These are phyloP conservation scores for Amazona vittata DNA, from an alignment of 2,113 vertebrate species.

Conservation along the genomic window DNA sequence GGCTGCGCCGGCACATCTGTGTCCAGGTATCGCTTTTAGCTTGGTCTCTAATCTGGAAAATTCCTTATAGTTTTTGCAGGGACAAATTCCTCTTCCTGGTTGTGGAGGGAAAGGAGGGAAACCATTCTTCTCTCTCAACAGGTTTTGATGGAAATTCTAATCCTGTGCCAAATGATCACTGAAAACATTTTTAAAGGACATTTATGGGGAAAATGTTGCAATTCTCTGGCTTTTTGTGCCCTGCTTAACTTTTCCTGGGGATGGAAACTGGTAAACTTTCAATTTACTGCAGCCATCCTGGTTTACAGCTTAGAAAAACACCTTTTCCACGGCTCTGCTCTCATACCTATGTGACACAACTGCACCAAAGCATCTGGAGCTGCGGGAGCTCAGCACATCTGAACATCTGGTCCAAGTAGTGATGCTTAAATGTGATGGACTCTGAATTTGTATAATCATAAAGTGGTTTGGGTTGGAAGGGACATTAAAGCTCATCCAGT, in stretches of 20 bases:
- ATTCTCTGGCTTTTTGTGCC: slow-evolving; percentile 36
- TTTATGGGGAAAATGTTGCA: slow-evolving; percentile 47
- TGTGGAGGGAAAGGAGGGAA: slow-evolving; percentile 43
- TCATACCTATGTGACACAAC: not conserved
- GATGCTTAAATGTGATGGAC: not conserved
- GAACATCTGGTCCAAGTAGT: not conserved
- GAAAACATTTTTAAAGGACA: slow-evolving; percentile 53
- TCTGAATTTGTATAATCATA: not conserved
- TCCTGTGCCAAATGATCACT: not conserved
- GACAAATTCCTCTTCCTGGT: slow-evolving; percentile 49
- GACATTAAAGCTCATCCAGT: not conserved
- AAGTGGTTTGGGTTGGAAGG: not conserved
- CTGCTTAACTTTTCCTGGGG: not conserved
- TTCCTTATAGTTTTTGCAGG: slow-evolving; percentile 63
- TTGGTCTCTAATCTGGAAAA: slow-evolving; percentile 58
- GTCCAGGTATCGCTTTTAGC: slow-evolving; percentile 20
- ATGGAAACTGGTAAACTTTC: slow-evolving; percentile 55
- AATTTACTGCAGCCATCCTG: slow-evolving; percentile 44
- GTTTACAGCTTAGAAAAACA: slow-evolving; percentile 27
- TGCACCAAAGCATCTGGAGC: not conserved
- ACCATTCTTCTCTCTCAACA: slow-evolving; percentile 33
- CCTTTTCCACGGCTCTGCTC: not conserved
- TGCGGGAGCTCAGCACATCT: not conserved
- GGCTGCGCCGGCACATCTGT: not conserved
- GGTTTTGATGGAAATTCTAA: slow-evolving; percentile 49